Percentiles rank a stretch among this genome's conserved stretches.
These are phyloP conservation scores for Semnornis frantzii DNA, from an alignment of 2,113 vertebrate genomes.

Conservation along the genomic window DNA sequence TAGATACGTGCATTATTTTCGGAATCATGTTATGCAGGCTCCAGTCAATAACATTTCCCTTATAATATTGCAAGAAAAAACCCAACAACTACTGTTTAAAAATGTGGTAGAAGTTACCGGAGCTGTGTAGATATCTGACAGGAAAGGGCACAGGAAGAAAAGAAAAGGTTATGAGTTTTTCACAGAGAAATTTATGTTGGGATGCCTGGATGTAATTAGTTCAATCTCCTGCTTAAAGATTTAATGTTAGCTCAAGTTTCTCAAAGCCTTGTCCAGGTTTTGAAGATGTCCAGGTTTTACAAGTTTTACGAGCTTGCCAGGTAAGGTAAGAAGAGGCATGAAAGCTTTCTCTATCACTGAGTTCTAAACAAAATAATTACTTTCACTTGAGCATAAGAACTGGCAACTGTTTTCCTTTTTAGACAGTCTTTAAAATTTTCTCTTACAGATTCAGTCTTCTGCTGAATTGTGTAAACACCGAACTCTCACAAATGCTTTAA, in stretches of 20 bases:
- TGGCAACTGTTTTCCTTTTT: not conserved
- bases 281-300: not conserved
- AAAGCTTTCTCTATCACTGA: not conserved
- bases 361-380: not conserved
- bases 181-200: not conserved
- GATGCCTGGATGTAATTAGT: not conserved
- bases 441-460: not conserved
- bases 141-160: not conserved
- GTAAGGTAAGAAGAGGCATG: not conserved
- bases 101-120: not conserved
- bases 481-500: not conserved
- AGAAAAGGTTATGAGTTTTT: not conserved
- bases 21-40: not conserved
- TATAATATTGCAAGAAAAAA: too few relatives aligned
- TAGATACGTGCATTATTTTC: not conserved
- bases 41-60: not conserved
- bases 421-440: not conserved
- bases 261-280: not conserved
- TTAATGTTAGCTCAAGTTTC: not conserved
- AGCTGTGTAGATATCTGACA: not conserved
- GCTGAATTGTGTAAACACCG: rapidly evolving
- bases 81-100: not conserved
- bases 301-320: not conserved
- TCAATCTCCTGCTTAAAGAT: not conserved
- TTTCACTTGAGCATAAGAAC: not conserved